phyloP scores from a whole-genome alignment of 1,140 invertebrate species.

The Stegodyphus dumicola region DNA sequence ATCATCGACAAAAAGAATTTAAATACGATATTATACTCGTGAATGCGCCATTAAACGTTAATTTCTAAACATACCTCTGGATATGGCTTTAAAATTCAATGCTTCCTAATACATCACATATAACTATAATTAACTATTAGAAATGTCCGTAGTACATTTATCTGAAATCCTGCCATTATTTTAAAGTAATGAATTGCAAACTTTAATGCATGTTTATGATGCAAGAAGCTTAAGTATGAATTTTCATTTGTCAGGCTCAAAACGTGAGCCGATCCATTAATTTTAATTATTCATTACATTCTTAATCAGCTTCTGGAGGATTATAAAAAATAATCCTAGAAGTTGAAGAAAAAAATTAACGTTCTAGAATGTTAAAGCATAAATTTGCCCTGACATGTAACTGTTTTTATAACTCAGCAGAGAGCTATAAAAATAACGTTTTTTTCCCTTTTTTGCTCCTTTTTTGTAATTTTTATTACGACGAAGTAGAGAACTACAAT shows the following conservation, averaged over 20 bases:
- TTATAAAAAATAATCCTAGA: constrained; percentile 48
- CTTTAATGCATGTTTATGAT: too few relatives aligned
- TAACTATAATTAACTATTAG: too few relatives aligned
- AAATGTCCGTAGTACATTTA: too few relatives aligned
- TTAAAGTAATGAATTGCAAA: too few relatives aligned
- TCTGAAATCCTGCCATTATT: too few relatives aligned
- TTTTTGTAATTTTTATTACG: constrained; percentile 27
- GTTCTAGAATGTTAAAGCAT: constrained; percentile 32
- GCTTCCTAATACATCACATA: too few relatives aligned
- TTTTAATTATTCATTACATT: constrained; percentile 58
- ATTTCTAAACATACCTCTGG: too few relatives aligned
- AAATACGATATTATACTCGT: too few relatives aligned
- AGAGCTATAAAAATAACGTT: constrained; percentile 45
- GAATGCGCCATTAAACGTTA: too few relatives aligned
- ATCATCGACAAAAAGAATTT: too few relatives aligned
- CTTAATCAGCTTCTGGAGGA: constrained; percentile 39
- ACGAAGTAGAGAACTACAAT: constrained; percentile 24
- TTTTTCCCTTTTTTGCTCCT: not conserved
- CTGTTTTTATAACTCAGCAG: constrained; percentile 41
- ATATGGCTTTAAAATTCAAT: too few relatives aligned
- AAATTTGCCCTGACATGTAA: constrained; percentile 54
- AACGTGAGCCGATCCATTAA: constrained; percentile 29
- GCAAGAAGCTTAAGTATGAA: constrained; percentile 23
- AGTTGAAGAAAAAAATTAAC: constrained; percentile 31
- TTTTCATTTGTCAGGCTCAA: constrained; percentile 47